phyloP scores from a whole-genome alignment of 2,888 invertebrate species.

The Tenthredo distinguenda region DNA sequence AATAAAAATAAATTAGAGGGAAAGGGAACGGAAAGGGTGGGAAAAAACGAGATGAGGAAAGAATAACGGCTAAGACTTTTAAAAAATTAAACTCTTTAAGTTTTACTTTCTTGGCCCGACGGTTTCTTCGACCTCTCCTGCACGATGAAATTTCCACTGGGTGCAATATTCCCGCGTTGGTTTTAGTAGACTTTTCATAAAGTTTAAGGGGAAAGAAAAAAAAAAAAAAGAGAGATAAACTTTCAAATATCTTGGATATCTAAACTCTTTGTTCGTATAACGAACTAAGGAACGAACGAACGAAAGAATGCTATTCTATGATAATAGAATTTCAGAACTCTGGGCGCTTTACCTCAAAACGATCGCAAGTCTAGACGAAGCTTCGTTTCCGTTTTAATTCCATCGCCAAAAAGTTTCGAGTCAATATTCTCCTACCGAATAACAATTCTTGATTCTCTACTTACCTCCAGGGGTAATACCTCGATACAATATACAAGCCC shows the following conservation, averaged over 20 bases:
- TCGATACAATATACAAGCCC: not conserved
- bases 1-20: not conserved
- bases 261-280: constrained; percentile 1
- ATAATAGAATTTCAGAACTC: not conserved
- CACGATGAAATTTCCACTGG: constrained; percentile 34
- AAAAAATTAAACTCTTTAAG: constrained; percentile 33
- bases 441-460: constrained; percentile 7
- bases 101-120: constrained; percentile 17
- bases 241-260: constrained; percentile 18
- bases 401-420: not conserved
- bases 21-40: not conserved
- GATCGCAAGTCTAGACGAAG: constrained; percentile 10
- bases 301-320: not conserved
- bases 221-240: not conserved
- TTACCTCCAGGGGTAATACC: not conserved
- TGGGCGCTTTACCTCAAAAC: not conserved
- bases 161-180: constrained; percentile 36
- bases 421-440: not conserved
- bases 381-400: not conserved
- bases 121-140: not conserved
- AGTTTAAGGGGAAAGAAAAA: not conserved
- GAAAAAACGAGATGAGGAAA: not conserved
- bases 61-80: constrained; percentile 14
- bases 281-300: not conserved
- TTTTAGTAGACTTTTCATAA: constrained; percentile 31